phyloP scores from a whole-genome alignment of 1,140 invertebrate genomes.

The Zaprionus vittiger region DNA sequence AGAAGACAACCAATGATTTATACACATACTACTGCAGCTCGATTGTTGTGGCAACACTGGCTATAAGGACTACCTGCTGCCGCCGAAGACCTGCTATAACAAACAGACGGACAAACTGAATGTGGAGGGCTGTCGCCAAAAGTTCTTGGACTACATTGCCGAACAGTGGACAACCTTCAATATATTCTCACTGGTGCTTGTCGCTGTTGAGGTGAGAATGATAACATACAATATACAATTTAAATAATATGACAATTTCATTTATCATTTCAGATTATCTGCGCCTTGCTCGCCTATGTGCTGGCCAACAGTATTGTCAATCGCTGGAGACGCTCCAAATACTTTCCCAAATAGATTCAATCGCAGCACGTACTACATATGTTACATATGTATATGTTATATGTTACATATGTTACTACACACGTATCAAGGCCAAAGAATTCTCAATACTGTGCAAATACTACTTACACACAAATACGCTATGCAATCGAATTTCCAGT shows the following conservation, averaged over 20 bases:
- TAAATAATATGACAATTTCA: not conserved
- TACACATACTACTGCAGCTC: slow-evolving; percentile 80
- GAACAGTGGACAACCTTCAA: slow-evolving; percentile 70
- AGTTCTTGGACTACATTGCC: slow-evolving; percentile 70
- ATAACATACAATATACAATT: too few relatives aligned
- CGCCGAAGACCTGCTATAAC: slow-evolving; percentile 84
- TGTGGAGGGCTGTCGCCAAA: slow-evolving; percentile 82
- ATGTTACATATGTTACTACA: slow-evolving; percentile 50
- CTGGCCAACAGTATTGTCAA: slow-evolving; percentile 80
- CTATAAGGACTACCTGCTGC: slow-evolving; percentile 84
- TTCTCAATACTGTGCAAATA: slow-evolving; percentile 67
- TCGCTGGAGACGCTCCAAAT: slow-evolving; percentile 82
- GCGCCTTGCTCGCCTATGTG: slow-evolving; percentile 70
- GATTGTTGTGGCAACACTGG: slow-evolving; percentile 87
- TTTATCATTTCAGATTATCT: slow-evolving; percentile 58
- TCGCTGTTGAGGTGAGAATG: slow-evolving; percentile 64
- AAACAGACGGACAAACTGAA: slow-evolving; percentile 63
- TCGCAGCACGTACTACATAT: slow-evolving; percentile 30
- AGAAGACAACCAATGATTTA: too few relatives aligned
- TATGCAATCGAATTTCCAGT: slow-evolving; percentile 62
- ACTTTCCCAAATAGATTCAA: slow-evolving; percentile 70
- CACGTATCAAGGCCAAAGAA: slow-evolving; percentile 75
- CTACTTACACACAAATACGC: slow-evolving; percentile 33
- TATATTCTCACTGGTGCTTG: slow-evolving; percentile 59
- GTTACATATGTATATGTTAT: slow-evolving; percentile 41